Percentiles rank a stretch among this genome's conserved stretches.
Evolutionary conservation across 2,797 vertebrate genomes (phyloP).

Genomic region (Acanthurus tractus): DNA sequence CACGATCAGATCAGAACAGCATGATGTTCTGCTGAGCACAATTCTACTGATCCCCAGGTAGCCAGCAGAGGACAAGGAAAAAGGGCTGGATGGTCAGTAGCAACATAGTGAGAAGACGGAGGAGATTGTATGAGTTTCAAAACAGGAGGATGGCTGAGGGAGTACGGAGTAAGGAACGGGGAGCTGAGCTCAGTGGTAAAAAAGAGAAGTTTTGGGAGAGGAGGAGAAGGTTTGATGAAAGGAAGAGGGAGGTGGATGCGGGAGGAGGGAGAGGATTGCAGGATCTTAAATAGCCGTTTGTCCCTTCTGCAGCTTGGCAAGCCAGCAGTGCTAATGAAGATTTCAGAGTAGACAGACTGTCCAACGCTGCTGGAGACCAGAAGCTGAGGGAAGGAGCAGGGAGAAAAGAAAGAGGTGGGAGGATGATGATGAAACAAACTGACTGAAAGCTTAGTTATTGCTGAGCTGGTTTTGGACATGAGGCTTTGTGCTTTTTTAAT

Average conservation of each 20-base stretch:
- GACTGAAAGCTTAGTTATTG: conserved; percentile 29
- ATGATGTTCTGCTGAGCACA: conserved; percentile 19
- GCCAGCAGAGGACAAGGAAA: conserved; percentile 6
- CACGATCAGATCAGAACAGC: conserved; percentile 34
- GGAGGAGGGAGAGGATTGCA: conserved; percentile 4
- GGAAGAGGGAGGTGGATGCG: neutral
- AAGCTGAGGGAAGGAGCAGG: conserved; percentile 30
- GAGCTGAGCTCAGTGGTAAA: neutral
- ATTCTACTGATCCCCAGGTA: conserved; percentile 6
- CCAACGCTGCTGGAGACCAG: conserved; percentile 59
- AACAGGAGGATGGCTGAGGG: conserved; percentile 9
- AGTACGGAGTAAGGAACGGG: neutral
- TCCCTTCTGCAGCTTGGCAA: conserved; percentile 56
- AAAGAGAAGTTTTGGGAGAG: conserved; percentile 12
- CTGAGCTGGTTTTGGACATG: conserved; percentile 31
- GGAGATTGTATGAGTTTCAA: neutral
- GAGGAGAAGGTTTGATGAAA: neutral
- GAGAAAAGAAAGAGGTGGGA: conserved; percentile 49
- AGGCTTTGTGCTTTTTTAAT: conserved; percentile 40
- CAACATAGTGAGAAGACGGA: neutral
- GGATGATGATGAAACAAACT: conserved; percentile 54
- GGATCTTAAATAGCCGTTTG: conserved; percentile 54
- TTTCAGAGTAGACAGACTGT: conserved; percentile 66
- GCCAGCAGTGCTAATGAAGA: conserved; percentile 69
- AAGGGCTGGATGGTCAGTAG: neutral